A percentile compares a stretch with the other conserved stretches of the same genome.
Conservation (phyloP, 2,888 invertebrate species). For the Poecilus cupreus region DNA sequence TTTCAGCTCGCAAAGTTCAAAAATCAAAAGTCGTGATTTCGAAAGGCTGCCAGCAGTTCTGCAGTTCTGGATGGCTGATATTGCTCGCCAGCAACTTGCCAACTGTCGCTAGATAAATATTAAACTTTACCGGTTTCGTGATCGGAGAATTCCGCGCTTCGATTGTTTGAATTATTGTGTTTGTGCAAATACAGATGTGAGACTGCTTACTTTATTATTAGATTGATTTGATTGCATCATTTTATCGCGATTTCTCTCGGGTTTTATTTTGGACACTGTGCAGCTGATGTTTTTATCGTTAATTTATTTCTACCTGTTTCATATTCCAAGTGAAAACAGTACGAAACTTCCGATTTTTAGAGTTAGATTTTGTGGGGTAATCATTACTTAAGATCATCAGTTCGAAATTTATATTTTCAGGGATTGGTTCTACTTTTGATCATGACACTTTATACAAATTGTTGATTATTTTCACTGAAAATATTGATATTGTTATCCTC, state of each 20-base stretch:
- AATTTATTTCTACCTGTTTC: background rate
- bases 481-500: too few relatives aligned
- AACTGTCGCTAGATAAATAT: slow-evolving; percentile 19
- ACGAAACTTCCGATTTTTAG: too few relatives aligned
- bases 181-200: background rate
- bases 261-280: background rate
- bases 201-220: background rate
- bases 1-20: slow-evolving; percentile 21
- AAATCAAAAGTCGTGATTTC: slow-evolving; percentile 36
- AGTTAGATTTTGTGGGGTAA: too few relatives aligned
- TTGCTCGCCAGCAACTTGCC: background rate
- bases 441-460: too few relatives aligned
- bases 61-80: background rate
- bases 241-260: background rate
- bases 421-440: too few relatives aligned
- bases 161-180: background rate
- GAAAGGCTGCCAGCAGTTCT: slow-evolving; percentile 2
- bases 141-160: background rate
- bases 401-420: too few relatives aligned
- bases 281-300: background rate
- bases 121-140: background rate
- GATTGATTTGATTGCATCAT: background rate
- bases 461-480: too few relatives aligned
- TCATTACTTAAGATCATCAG: too few relatives aligned
- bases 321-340: background rate